Conservation (phyloP, 2,113 vertebrate genomes). For the Cyprinus carpio region DNA sequence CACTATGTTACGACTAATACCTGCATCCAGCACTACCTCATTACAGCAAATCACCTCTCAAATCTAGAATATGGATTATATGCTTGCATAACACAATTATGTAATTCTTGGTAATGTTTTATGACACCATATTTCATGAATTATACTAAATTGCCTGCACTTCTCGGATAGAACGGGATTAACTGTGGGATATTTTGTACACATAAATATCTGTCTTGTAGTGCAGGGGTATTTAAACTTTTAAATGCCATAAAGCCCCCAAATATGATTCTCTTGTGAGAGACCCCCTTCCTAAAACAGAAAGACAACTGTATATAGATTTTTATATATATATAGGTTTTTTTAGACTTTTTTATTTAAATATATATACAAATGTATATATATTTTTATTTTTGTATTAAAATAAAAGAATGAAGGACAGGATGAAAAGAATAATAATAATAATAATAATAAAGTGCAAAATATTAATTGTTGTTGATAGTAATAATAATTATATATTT, state of each 20-base stretch:
- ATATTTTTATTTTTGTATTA: no score
- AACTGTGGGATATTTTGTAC: neutral
- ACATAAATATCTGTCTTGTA: neutral
- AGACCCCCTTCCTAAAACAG: neutral
- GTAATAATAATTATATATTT: no score
- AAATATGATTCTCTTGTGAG: neutral
- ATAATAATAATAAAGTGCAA: neutral
- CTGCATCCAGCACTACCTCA: neutral
- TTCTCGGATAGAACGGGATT: neutral
- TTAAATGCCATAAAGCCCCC: neutral
- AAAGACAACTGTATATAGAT: neutral
- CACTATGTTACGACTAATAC: neutral
- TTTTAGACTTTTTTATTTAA: no score
- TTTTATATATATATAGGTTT: no score
- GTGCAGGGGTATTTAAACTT: neutral
- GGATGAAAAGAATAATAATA: no score
- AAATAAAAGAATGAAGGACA: no score
- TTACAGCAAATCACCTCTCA: neutral
- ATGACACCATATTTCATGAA: neutral
- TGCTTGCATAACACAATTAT: constrained; percentile 18
- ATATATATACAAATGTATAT: no score
- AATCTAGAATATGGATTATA: constrained; percentile 26
- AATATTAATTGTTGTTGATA: neutral
- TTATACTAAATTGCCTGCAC: neutral
- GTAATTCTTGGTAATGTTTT: neutral